Percentiles rank a stretch among this genome's conserved stretches.
Evolutionary conservation across 1,140 invertebrate species (phyloP).

Genomic region (Chionoecetes opilio): DNA sequence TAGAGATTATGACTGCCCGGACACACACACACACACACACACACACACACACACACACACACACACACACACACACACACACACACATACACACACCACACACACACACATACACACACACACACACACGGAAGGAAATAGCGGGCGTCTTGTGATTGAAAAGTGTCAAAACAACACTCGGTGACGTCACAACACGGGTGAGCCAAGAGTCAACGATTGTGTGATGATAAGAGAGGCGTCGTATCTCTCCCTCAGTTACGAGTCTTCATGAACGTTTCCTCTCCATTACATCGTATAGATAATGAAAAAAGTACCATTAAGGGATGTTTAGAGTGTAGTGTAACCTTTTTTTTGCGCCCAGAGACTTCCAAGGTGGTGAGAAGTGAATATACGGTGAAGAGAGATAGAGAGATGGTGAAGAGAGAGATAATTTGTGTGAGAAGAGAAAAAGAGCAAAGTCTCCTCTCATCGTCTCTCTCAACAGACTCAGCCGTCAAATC

Average conservation of each 20-base stretch:
- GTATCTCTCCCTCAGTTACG: neutral
- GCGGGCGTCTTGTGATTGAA: conserved; percentile 1
- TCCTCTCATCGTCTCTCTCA: conserved; percentile 4
- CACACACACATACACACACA: neutral
- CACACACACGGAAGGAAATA: neutral
- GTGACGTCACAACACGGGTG: neutral
- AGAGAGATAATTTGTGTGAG: neutral
- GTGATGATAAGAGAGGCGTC: neutral
- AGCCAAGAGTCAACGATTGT: neutral
- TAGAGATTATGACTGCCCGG: neutral
- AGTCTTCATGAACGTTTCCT: neutral
- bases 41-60: conserved; percentile 18
- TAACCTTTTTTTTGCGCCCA: neutral
- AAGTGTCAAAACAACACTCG: neutral
- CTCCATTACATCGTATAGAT: too few species aligned
- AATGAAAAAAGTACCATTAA: neutral
- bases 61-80: conserved; percentile 24
- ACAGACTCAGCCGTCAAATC: neutral
- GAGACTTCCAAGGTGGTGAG: neutral
- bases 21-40: neutral
- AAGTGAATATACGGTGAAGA: neutral
- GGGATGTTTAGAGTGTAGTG: conserved; percentile 19
- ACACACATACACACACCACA: conserved; percentile 18
- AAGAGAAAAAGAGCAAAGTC: neutral
- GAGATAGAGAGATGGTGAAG: neutral